Percentiles rank a stretch among this genome's conserved stretches.
These are phyloP conservation scores for Peromyscus aztecus DNA, from an alignment of 2,797 vertebrate genomes.

Conservation along the genomic window DNA sequence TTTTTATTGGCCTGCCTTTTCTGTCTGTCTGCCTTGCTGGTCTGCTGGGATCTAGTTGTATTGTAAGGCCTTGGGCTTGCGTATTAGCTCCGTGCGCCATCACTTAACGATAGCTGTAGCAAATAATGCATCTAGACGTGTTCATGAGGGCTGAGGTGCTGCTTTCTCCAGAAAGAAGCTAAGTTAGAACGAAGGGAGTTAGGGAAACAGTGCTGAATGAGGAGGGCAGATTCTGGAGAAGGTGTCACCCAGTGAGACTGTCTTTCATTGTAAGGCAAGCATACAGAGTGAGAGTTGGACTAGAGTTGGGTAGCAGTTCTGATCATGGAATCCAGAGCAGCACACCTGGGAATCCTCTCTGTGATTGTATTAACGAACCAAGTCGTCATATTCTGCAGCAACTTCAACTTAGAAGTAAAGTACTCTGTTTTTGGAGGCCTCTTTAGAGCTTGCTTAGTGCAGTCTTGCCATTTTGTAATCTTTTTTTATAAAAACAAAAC, in stretches of 20 bases:
- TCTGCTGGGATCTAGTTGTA: conserved; percentile 37
- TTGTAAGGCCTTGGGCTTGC: conserved; percentile 17
- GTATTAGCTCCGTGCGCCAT: neutral
- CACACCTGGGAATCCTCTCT: neutral
- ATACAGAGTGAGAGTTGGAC: conserved; percentile 7
- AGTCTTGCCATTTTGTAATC: conserved; percentile 50
- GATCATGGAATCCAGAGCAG: conserved; percentile 12
- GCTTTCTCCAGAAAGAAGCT: conserved; percentile 45
- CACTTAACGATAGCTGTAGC: conserved; percentile 37
- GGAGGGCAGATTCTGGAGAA: conserved; percentile 4
- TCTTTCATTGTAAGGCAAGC: neutral
- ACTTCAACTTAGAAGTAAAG: neutral
- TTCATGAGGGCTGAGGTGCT: conserved; percentile 24
- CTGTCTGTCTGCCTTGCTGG: conserved; percentile 54
- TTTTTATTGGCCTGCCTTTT: conserved; percentile 34
- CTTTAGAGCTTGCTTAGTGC: conserved; percentile 36
- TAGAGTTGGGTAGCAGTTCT: neutral
- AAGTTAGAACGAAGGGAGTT: conserved; percentile 22
- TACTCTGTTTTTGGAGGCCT: neutral
- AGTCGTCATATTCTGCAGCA: neutral
- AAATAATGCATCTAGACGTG: conserved; percentile 31
- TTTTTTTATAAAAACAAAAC: conserved; percentile 33
- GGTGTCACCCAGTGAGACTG: neutral
- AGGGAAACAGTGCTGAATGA: neutral
- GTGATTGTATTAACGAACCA: neutral